Percentiles rank a stretch among this genome's conserved stretches.
Evolutionary conservation across 92 coral and sea anemone genomes (phyloP).

Genomic region (Ricordea florida): DNA sequence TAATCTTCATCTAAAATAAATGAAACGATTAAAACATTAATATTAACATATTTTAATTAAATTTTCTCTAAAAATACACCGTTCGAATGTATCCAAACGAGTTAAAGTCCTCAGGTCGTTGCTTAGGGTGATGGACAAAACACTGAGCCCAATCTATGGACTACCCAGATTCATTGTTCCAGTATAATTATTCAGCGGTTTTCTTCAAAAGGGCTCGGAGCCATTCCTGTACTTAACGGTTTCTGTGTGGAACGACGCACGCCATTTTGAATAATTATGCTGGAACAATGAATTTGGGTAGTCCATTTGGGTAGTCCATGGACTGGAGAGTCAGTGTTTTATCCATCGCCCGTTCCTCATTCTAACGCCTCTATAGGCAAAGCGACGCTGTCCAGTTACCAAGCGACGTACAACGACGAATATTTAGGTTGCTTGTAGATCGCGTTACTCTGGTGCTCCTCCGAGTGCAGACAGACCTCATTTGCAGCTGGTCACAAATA

Average conservation of each 20-base stretch:
- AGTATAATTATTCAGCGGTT: too few relatives aligned
- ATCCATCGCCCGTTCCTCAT: not conserved
- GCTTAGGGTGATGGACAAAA: too few relatives aligned
- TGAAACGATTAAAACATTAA: not conserved
- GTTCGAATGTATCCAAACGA: not conserved
- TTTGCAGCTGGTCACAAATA: not conserved
- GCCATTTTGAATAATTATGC: too few relatives aligned
- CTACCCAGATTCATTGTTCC: too few relatives aligned
- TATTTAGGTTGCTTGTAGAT: not conserved
- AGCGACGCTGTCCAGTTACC: not conserved
- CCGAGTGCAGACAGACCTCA: too few relatives aligned
- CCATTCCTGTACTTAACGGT: too few relatives aligned
- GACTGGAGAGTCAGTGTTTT: too few relatives aligned
- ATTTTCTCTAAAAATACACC: not conserved
- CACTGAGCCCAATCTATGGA: too few relatives aligned
- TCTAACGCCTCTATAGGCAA: not conserved
- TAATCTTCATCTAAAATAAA: not conserved
- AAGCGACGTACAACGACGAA: not conserved
- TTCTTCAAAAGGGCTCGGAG: too few relatives aligned
- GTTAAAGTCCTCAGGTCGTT: not conserved
- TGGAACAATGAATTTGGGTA: too few relatives aligned
- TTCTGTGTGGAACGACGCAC: too few relatives aligned
- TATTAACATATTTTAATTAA: not conserved
- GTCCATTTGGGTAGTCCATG: too few relatives aligned
- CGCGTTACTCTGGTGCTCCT: not conserved